phyloP scores from a whole-genome alignment of 2,888 invertebrate genomes.

The Eurytoma adleriae region DNA sequence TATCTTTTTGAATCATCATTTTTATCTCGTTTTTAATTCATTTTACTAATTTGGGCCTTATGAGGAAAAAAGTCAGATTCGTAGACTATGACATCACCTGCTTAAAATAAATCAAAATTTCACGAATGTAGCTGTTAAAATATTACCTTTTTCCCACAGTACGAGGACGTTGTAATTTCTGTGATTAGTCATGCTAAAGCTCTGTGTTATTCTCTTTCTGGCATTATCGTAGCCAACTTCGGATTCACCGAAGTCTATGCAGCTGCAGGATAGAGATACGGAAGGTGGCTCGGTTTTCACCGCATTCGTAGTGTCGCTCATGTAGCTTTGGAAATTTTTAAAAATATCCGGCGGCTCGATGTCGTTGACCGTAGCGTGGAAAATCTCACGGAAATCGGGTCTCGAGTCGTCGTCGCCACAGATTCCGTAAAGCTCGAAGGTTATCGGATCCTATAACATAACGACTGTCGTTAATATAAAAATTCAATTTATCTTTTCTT shows the following conservation, averaged over 20 bases:
- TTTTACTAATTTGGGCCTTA: too few relatives aligned
- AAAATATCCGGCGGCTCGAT: constrained; percentile 34
- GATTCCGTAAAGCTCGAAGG: constrained; percentile 68
- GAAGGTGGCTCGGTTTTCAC: constrained; percentile 60
- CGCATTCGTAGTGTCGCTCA: constrained; percentile 63
- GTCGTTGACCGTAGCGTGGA: constrained; percentile 28
- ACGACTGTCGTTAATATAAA: neutral
- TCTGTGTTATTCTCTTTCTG: constrained; percentile 56
- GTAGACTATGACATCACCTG: too few relatives aligned
- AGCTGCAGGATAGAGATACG: constrained; percentile 67
- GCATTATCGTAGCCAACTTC: constrained; percentile 51
- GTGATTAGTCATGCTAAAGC: constrained; percentile 66
- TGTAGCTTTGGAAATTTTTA: constrained; percentile 68
- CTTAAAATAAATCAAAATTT: too few relatives aligned
- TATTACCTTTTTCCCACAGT: constrained; percentile 66
- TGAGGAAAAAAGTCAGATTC: too few relatives aligned
- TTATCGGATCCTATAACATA: constrained; percentile 68
- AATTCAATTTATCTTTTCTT: too few relatives aligned
- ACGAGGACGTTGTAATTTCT: constrained; percentile 60
- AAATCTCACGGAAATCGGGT: neutral
- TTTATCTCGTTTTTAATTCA: too few relatives aligned
- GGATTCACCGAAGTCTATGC: constrained; percentile 71
- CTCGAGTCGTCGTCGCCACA: constrained; percentile 38
- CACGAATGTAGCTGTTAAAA: neutral
- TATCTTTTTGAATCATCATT: neutral